A percentile compares a stretch with the other conserved stretches of the same genome.
Conservation (phyloP, 1,140 invertebrate genomes). For the Trichonephila clavata region DNA sequence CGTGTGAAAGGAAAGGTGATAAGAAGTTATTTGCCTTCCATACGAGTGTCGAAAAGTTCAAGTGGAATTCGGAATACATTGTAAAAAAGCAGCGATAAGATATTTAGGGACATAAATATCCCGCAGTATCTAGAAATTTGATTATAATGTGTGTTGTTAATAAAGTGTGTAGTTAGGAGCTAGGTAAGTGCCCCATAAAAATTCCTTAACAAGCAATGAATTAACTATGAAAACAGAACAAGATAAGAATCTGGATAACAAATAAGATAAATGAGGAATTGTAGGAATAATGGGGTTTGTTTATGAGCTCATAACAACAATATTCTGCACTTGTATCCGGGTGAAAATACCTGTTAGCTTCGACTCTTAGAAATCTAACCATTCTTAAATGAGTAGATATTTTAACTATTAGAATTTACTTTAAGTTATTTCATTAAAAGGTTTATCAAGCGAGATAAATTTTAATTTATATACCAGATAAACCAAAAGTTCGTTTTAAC, state of each 20-base stretch:
- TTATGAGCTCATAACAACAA: background rate
- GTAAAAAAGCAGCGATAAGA: background rate
- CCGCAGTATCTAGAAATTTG: background rate
- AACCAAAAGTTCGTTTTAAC: no score
- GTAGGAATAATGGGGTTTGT: background rate
- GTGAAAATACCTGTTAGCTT: no score
- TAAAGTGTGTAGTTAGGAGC: background rate
- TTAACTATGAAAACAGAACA: background rate
- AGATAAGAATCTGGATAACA: background rate
- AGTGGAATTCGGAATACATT: conserved; percentile 44
- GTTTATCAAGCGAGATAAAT: no score
- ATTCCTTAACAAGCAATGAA: conserved; percentile 23
- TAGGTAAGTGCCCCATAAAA: background rate
- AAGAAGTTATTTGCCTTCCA: background rate
- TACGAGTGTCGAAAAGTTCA: conserved; percentile 45
- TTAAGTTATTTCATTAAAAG: no score
- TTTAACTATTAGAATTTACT: no score
- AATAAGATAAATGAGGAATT: background rate
- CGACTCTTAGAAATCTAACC: no score
- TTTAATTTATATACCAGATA: no score
- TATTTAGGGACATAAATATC: background rate
- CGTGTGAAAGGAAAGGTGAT: background rate
- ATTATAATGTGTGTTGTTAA: conserved; percentile 4
- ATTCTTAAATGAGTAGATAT: no score
- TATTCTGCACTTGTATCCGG: background rate